Evolutionary conservation across 2,888 invertebrate species (phyloP), one percentile per base, ranked within the genome.

Genomic region (Agrochola circellaris): DNA sequence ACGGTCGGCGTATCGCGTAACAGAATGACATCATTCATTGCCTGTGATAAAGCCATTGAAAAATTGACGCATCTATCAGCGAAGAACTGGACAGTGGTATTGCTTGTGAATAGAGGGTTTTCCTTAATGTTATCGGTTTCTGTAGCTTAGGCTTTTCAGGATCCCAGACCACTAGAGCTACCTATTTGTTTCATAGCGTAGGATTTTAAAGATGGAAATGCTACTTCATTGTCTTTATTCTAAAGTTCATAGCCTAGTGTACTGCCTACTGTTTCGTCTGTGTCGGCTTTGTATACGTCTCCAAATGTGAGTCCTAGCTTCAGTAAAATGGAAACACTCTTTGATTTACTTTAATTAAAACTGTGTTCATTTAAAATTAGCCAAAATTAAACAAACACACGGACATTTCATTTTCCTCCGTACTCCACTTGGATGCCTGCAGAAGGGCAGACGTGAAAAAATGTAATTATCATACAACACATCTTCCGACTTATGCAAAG

Each of bases 11-110:
- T 78, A 72, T 83, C 87, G 71, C 61, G 58, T 86, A 74, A 86
- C 71, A 78, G 38, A 78, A 83, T 83, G 84, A 83, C 87, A 83
- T 83, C 79, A 83, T 73, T 81, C 23, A 51, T 56, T 64, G 74
- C 58, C 61, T 74, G 62, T 83, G 79, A 86, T 86, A 75, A 79
- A 74, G 58, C 56, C 8, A 79, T 83, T 69, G 87, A 62, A 85
- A 68, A 45, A 83, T 69, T 86, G 61, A 66, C 64, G 65, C 26
- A 58, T 60, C 64, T 77, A 83, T 86, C 82, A 76, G 51, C 5
- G 56, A 20, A 38, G 42, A 64, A 67, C 26, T 58, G 45, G 58
- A 54, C 48, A 45, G 56, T 61, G 15, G 68, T 64, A 13, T 67
- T 67, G 56, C 23, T 68, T 74, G 56, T 51, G 58, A 20, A 51